Conservation (phyloP, 2,797 vertebrate species). For the Sebastes aleutianus region DNA sequence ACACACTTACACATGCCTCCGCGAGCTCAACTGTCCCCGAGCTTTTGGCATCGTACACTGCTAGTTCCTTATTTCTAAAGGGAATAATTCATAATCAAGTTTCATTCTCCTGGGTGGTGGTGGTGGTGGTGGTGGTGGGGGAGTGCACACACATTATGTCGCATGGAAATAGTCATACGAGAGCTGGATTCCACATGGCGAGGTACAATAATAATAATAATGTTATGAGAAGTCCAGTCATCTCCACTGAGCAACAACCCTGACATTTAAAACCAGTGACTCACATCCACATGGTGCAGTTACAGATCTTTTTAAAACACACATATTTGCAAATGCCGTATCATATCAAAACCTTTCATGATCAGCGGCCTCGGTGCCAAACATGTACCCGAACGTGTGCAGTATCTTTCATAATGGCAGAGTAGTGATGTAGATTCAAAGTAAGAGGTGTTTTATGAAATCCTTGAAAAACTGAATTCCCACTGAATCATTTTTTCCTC, state of each 20-base stretch:
- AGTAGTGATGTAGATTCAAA: background rate
- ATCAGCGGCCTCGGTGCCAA: background rate
- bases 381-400: no score
- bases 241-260: constrained; percentile 1
- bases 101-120: constrained; percentile 9
- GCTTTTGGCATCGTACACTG: constrained; percentile 3
- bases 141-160: background rate
- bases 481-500: background rate
- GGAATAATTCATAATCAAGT: constrained; percentile 52
- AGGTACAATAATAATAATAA: background rate
- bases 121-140: no score
- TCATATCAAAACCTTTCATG: background rate
- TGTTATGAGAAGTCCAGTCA: background rate
- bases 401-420: background rate
- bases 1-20: constrained; percentile 49
- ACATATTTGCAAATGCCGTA: background rate
- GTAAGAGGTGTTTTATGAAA: background rate
- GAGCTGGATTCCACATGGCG: background rate
- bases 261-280: constrained; percentile 43
- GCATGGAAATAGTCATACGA: background rate
- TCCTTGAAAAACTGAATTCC: background rate
- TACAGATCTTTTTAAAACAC: background rate
- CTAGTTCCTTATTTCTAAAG: constrained; percentile 39
- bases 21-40: constrained; percentile 20
- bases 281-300: constrained; percentile 1